These are phyloP conservation scores for Acropternis orthonyx DNA, from an alignment of 2,797 vertebrate species.

Conservation along the genomic window DNA sequence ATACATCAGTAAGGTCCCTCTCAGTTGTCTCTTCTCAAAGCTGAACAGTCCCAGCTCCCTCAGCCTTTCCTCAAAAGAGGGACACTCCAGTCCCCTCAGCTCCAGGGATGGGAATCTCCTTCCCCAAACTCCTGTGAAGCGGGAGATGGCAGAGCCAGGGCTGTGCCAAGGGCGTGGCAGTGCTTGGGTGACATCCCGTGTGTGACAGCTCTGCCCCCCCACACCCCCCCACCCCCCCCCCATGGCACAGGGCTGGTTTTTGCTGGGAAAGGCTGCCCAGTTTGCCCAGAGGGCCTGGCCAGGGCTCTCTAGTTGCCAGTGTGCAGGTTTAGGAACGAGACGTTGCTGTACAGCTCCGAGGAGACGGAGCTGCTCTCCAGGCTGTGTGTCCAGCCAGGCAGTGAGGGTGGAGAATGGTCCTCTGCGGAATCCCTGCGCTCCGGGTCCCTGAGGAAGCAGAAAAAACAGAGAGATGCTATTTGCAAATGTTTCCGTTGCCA, in stretches of 20 bases:
- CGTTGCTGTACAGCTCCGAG: background rate
- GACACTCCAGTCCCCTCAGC: background rate
- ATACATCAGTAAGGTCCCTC: background rate
- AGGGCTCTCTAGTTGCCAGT: background rate
- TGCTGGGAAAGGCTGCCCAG: background rate
- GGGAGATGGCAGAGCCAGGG: background rate
- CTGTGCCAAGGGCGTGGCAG: background rate
- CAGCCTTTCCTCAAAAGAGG: background rate
- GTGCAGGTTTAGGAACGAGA: conserved; percentile 34
- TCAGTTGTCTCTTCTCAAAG: background rate
- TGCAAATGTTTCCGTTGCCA: background rate
- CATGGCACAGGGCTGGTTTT: background rate
- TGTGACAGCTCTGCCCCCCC: background rate
- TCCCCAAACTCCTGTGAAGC: background rate
- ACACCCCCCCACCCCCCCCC: background rate
- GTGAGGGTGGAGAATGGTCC: rapidly evolving
- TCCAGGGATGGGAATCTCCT: background rate
- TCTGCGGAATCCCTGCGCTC: rapidly evolving
- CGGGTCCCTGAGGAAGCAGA: background rate
- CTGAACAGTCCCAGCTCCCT: background rate
- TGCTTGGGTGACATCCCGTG: background rate
- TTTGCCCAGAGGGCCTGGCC: background rate
- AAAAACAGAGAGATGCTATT: background rate
- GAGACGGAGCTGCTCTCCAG: background rate
- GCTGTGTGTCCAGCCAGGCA: background rate